Evolutionary conservation across 2,888 invertebrate genomes (phyloP), one percentile per base, ranked within the genome.

Genomic region (Gandaritis pyraliata): DNA sequence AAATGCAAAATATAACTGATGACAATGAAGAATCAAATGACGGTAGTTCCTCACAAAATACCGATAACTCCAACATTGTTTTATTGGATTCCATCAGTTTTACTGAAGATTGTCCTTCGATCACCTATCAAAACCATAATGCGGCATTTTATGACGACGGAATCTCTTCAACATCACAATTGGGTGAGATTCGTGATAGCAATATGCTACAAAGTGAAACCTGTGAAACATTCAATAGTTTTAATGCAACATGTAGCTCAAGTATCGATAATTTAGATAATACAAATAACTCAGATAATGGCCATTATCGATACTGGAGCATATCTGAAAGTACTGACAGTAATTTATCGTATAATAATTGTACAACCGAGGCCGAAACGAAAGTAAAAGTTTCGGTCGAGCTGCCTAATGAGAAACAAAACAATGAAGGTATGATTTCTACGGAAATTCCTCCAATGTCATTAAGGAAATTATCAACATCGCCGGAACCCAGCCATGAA

Each of bases 151-250:
- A 70, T 56, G 79, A 73, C 59, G 82, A 84, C 51, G 80, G 74
- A 68, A 75, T 64, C 13, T 59, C 65, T 3, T 76, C 72, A 68
- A 79, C 74, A 58, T 80, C 86, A 0, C 77, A 82, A 63, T 84
- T 87, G 72, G 81, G 82, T 48, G 86, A 86, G 60, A 88, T 85
- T 77, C 85, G 88, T 68, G 87, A 90, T 64, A 78, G 86, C 77
- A 90, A 88, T 76, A 91, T 92, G 91, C 81, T 92, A 30, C 86
- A 82, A 78, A 90, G 90, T 75, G 91, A 92, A 79, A 88, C 85
- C 23, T 88, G 86, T 74, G 86, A 89, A 74, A 80, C 82, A 70
- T 91, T 81, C 75, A 90, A 90, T 76, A 90, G 91, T 81, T 91
- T 91, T 82, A 84, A 80, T 76, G 85, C 86, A 51, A 80, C 84